Evolutionary conservation across 2,113 vertebrate genomes (phyloP).

Genomic region (Casuarius casuarius): DNA sequence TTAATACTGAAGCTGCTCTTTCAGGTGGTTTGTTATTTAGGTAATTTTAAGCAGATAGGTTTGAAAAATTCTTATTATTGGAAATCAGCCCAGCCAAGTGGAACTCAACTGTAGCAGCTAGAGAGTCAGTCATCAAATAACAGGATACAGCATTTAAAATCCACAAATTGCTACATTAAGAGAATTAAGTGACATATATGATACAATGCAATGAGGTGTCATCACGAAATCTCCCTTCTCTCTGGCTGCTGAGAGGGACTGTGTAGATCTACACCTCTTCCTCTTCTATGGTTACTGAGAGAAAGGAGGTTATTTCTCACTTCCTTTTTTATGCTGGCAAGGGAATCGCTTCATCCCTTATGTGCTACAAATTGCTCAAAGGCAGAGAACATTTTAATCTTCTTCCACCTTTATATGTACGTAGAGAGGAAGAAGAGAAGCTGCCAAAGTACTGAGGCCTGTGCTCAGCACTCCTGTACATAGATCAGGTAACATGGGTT

Average conservation of each 20-base stretch:
- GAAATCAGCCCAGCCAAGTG: slow-evolving; percentile 51
- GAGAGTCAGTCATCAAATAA: slow-evolving; percentile 37
- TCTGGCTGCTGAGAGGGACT: background rate
- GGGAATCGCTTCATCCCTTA: background rate
- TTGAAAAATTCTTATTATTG: background rate
- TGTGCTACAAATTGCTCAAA: slow-evolving; percentile 44
- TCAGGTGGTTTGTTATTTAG: slow-evolving; percentile 53
- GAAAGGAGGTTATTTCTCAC: background rate
- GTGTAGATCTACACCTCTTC: background rate
- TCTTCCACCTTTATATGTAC: background rate
- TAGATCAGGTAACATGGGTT: slow-evolving; percentile 40
- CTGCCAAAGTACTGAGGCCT: slow-evolving; percentile 40
- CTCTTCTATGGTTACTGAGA: background rate
- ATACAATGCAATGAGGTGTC: background rate
- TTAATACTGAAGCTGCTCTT: slow-evolving; percentile 83
- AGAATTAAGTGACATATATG: slow-evolving; percentile 8
- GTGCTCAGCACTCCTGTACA: background rate
- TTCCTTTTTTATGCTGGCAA: background rate
- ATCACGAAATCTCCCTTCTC: background rate
- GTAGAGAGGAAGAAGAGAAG: slow-evolving; percentile 28
- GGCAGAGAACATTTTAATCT: slow-evolving; percentile 17
- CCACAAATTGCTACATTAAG: slow-evolving; percentile 51
- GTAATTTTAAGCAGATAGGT: slow-evolving; percentile 55
- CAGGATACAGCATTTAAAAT: background rate
- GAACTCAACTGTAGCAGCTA: slow-evolving; percentile 61